These are phyloP conservation scores for Calcarius ornatus DNA, from an alignment of 2,113 vertebrate genomes.

Conservation along the genomic window DNA sequence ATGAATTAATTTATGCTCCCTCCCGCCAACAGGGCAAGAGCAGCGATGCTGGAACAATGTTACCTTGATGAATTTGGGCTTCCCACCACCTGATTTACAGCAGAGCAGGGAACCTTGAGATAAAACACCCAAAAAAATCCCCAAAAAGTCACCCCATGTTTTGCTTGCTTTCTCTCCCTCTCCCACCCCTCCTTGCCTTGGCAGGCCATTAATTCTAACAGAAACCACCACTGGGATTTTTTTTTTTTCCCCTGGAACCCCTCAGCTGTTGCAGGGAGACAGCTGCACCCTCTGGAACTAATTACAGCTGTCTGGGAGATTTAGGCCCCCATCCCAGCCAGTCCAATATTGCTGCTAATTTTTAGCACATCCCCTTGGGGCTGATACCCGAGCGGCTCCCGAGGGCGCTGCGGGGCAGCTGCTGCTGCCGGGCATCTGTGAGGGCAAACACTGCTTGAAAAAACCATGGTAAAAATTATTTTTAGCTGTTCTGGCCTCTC, in stretches of 20 bases:
- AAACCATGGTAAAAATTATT: too few species aligned
- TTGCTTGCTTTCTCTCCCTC: background rate
- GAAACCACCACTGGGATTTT: constrained; percentile 41
- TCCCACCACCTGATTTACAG: constrained; percentile 48
- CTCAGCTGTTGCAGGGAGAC: constrained; percentile 72
- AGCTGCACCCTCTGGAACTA: constrained; percentile 75
- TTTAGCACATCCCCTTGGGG: constrained; percentile 67
- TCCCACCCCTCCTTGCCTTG: constrained; percentile 51
- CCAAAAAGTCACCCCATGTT: background rate
- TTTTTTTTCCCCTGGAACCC: constrained; percentile 52
- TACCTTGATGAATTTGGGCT: background rate
- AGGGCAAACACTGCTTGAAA: background rate
- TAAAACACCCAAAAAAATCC: background rate
- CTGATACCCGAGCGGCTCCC: too few species aligned
- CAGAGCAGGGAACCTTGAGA: background rate
- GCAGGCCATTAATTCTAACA: constrained; percentile 76
- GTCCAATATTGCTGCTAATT: constrained; percentile 66
- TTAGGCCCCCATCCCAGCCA: constrained; percentile 41
- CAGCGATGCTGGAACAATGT: background rate
- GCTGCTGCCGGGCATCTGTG: constrained; percentile 36
- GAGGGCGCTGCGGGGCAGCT: constrained; percentile 48
- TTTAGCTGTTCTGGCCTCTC: background rate
- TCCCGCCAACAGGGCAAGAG: background rate
- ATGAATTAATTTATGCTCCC: background rate
- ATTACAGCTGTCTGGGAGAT: constrained; percentile 76